These are phyloP conservation scores for Synanthedon andrenaeformis DNA, from an alignment of 2,888 invertebrate genomes.

Conservation along the genomic window DNA sequence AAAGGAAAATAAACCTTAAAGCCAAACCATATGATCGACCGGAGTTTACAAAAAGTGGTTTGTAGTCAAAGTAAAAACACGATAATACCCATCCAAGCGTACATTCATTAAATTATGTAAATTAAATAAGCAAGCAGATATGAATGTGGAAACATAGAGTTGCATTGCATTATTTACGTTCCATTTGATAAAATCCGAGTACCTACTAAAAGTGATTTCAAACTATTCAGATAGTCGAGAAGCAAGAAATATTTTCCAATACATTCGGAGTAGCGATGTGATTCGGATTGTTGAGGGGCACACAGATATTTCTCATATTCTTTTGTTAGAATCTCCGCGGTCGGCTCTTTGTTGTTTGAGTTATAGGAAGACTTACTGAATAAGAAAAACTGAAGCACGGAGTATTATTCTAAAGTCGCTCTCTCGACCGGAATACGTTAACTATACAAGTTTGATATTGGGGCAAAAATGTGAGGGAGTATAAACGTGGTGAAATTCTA, in stretches of 20 bases:
- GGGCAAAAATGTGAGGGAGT: constrained; percentile 3
- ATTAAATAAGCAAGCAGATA: no score
- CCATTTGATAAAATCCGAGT: neutral
- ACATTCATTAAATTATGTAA: no score
- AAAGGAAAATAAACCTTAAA: no score
- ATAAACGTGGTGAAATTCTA: no score
- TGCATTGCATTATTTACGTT: constrained; percentile 1
- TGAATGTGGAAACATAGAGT: neutral
- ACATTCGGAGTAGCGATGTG: constrained; percentile 49
- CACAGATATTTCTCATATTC: constrained; percentile 62
- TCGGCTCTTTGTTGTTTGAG: constrained; percentile 56
- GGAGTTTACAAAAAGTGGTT: no score
- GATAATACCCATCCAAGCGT: neutral
- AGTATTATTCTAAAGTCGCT: constrained; percentile 40
- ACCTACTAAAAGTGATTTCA: constrained; percentile 12
- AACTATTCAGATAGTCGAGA: constrained; percentile 27
- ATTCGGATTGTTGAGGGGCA: constrained; percentile 44
- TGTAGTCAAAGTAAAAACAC: constrained; percentile 3
- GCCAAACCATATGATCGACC: no score
- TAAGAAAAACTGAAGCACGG: constrained; percentile 39
- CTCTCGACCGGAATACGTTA: constrained; percentile 22
- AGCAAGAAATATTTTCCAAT: constrained; percentile 56
- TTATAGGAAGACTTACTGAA: constrained; percentile 48
- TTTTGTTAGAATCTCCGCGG: constrained; percentile 54
- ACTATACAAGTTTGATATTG: constrained; percentile 24